Evolutionary conservation across 2,113 vertebrate genomes (phyloP).

Genomic region (Brachirus orientalis): DNA sequence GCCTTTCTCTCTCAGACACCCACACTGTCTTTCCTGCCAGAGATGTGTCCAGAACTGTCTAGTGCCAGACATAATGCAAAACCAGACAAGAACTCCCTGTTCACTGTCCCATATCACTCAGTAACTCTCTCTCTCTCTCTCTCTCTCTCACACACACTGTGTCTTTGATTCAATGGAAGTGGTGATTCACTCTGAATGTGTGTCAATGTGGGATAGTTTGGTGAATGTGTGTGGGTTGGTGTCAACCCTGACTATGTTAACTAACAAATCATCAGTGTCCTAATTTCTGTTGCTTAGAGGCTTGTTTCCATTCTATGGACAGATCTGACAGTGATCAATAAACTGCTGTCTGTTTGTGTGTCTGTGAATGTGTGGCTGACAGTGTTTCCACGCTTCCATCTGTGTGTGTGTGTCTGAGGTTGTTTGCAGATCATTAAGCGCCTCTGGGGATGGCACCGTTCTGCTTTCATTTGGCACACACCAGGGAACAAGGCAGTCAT

Average conservation of each 20-base stretch:
- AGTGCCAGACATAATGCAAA: conserved; percentile 69
- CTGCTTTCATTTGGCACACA: conserved; percentile 72
- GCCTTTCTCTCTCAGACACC: conserved; percentile 50
- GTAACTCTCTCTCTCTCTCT: conserved; percentile 63
- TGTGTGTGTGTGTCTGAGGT: not conserved
- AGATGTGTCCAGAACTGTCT: conserved; percentile 60
- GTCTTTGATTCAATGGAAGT: conserved; percentile 2
- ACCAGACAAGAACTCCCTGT: conserved; percentile 75
- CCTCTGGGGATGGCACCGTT: conserved; percentile 65
- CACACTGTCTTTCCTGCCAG: conserved; percentile 45
- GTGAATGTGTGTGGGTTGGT: conserved; percentile 48
- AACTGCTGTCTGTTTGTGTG: conserved; percentile 53
- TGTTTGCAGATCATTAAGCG: conserved; percentile 71
- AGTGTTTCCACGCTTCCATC: conserved; percentile 31
- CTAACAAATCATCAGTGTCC: conserved; percentile 76
- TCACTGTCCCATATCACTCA: conserved; percentile 70
- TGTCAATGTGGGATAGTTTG: no score
- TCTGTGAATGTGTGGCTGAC: conserved; percentile 13
- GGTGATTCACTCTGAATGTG: conserved; percentile 4
- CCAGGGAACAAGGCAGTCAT: conserved; percentile 53
- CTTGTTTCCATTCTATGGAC: conserved; percentile 76
- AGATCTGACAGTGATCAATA: conserved; percentile 80
- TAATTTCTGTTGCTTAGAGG: conserved; percentile 75
- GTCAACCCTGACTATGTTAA: conserved; percentile 57
- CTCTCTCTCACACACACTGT: conserved; percentile 26